Evolutionary conservation across 37 sponge, comb jelly and placozoan species (phyloP), one percentile per base, ranked within the genome.

Genomic region (Diacarnus erythraeanus): DNA sequence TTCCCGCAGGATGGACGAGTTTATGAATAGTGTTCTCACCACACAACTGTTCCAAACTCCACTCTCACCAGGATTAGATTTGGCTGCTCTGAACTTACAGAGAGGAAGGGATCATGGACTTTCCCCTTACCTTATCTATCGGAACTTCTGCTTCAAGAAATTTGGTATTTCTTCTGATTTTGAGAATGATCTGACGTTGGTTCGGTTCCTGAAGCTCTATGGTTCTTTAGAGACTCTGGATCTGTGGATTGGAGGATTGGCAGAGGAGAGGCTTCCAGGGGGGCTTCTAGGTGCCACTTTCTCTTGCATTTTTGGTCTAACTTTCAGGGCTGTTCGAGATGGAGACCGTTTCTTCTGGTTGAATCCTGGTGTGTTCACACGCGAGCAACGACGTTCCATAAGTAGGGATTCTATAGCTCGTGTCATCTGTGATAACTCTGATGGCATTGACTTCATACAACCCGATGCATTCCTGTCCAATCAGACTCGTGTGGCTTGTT

Each of bases 311-410:
- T 85, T 97, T 75, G 91, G 83, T 8, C 47, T 88, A 41, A 86
- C 86, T 17, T 97, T 97, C 70, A 81, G 69, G 40, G 64, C 78
- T 38, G 72, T 90, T 30, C 75, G 98, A 8, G 82, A 89, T 59
- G 98, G 98, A 15, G 98, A 97, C 69, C 75, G 98, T 33, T 97
- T 94, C 88, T 97, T 71, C 81, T 94, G 84, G 71, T 76, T 84
- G 42, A 87, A 83, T 33, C 83, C 84, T 18, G 91, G 91, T 42
- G 93, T 92, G 18, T 97, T 97, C 72, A 89, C 88, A 37, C 47
- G 63, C 21, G 68, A 40, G 34, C 98, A 97, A 42, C 44, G 91
- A 6, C 26, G 17, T 10, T 75, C 85, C 59, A 85, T 97, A 27
- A 73, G 59, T 42, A 79, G 70, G 58, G 69, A 77, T 25, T 78